phyloP scores from a whole-genome alignment of 92 coral and sea anemone species.

The Anthopleura xanthogrammica region DNA sequence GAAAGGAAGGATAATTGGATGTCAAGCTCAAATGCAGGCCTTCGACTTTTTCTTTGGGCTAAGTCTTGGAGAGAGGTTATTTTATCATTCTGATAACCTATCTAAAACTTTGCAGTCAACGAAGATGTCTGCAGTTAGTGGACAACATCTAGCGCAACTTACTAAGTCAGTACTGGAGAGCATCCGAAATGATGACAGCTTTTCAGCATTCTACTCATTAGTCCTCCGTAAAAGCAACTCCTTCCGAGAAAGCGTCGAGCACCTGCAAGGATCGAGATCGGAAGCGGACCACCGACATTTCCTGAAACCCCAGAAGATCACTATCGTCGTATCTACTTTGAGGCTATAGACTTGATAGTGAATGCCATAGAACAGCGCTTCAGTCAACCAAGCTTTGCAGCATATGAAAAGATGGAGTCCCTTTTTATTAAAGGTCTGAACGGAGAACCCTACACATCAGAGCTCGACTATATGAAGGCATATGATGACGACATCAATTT shows the following conservation, averaged over 20 bases:
- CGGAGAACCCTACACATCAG: constrained; percentile 55
- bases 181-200: constrained; percentile 35
- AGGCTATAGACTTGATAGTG: constrained; percentile 58
- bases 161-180: not conserved
- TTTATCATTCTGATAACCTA: constrained; percentile 28
- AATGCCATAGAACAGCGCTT: constrained; percentile 68
- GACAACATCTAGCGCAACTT: constrained; percentile 33
- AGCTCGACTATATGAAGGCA: constrained; percentile 43
- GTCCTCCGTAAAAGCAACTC: constrained; percentile 1
- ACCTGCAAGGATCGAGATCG: constrained; percentile 54
- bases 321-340: constrained; percentile 58
- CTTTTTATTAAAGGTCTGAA: constrained; percentile 41
- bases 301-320: constrained; percentile 64
- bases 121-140: constrained; percentile 48
- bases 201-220: constrained; percentile 30
- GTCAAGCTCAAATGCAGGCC: constrained; percentile 65
- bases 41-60: constrained; percentile 32
- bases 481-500: constrained; percentile 56
- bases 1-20: constrained; percentile 55
- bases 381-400: constrained; percentile 60
- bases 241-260: constrained; percentile 55
- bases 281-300: constrained; percentile 58
- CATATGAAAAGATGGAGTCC: constrained; percentile 58
- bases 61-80: constrained; percentile 36
- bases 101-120: constrained; percentile 42